Evolutionary conservation across 2,888 invertebrate species (phyloP).

Genomic region (Zele albiditarsus): DNA sequence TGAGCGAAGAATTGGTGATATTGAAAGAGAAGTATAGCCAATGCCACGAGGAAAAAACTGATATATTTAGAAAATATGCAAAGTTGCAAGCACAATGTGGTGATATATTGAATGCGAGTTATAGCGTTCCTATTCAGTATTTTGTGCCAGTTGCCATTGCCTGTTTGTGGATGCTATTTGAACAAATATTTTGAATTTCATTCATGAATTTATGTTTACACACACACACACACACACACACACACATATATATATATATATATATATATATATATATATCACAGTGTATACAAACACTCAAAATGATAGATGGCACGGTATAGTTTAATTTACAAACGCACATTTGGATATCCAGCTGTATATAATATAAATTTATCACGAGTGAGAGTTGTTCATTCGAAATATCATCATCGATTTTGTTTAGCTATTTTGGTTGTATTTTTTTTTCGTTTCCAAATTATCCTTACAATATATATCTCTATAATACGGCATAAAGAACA

Average conservation of each 20-base stretch:
- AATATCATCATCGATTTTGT: neutral
- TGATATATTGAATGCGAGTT: slow-evolving; percentile 76
- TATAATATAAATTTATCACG: neutral
- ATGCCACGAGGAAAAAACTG: slow-evolving; percentile 78
- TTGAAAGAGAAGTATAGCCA: slow-evolving; percentile 83
- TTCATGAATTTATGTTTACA: slow-evolving; percentile 38
- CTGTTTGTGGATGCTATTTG: slow-evolving; percentile 77
- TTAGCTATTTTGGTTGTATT: too few relatives aligned
- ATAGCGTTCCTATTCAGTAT: slow-evolving; percentile 77
- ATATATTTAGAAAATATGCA: slow-evolving; percentile 77
- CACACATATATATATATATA: too few relatives aligned
- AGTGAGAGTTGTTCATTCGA: neutral
- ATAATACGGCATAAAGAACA: neutral
- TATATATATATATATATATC: neutral
- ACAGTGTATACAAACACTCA: neutral
- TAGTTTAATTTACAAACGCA: neutral
- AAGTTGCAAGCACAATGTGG: slow-evolving; percentile 77
- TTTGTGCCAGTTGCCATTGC: slow-evolving; percentile 77
- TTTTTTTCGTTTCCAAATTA: neutral
- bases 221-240: too few relatives aligned
- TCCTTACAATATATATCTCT: neutral
- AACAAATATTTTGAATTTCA: slow-evolving; percentile 67
- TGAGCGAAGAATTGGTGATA: slow-evolving; percentile 83
- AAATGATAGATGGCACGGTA: neutral
- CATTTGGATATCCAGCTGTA: neutral